Percentiles rank a stretch among this genome's conserved stretches.
Evolutionary conservation across 2,888 invertebrate species (phyloP).

Genomic region (Tridacna crocea): DNA sequence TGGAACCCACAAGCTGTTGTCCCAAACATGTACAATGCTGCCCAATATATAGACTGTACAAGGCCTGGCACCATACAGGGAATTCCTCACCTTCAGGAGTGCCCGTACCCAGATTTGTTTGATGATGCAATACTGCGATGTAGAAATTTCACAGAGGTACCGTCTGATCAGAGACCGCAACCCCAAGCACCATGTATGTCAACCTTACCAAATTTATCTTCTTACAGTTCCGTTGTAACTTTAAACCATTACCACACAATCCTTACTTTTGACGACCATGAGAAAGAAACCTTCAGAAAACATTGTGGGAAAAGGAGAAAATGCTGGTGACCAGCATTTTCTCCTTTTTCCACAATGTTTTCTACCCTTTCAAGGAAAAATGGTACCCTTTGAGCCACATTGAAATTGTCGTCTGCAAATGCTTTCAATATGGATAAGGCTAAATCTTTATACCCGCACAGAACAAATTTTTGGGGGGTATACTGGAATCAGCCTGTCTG

Average conservation of each 20-base stretch:
- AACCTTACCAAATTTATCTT: not conserved
- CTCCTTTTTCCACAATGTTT: too few relatives aligned
- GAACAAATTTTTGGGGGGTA: too few relatives aligned
- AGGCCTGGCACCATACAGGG: constrained; percentile 52
- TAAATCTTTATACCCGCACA: too few relatives aligned
- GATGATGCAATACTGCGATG: constrained; percentile 55
- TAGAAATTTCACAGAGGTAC: constrained; percentile 66
- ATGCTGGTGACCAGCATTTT: not conserved
- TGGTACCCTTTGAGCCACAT: too few relatives aligned
- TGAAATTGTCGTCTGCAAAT: too few relatives aligned
- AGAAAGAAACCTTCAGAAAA: too few relatives aligned
- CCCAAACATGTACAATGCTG: constrained; percentile 51
- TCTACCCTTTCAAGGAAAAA: too few relatives aligned
- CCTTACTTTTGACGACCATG: too few relatives aligned
- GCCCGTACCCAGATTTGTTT: constrained; percentile 72
- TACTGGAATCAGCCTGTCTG: too few relatives aligned
- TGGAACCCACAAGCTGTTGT: constrained; percentile 53
- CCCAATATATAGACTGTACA: constrained; percentile 69
- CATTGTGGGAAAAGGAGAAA: not conserved
- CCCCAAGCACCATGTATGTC: constrained; percentile 69
- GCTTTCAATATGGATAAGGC: too few relatives aligned
- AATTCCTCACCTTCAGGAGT: constrained; percentile 68
- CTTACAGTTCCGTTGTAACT: too few relatives aligned
- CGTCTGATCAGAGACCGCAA: constrained; percentile 54
- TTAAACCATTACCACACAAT: too few relatives aligned